Conservation (phyloP, 2,113 vertebrate species). For the Nycticorax nycticorax region DNA sequence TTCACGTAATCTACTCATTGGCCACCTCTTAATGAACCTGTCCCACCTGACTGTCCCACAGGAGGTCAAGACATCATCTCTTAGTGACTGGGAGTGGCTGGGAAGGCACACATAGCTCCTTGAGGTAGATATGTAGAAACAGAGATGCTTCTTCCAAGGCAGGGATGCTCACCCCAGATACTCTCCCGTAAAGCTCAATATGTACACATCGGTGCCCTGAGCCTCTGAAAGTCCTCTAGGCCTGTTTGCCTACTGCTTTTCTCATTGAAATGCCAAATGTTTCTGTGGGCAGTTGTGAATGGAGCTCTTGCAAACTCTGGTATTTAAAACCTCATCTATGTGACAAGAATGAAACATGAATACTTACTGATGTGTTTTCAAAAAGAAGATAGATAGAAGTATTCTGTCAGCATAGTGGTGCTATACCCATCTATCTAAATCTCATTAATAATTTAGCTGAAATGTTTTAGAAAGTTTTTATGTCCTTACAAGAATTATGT, state of each 20-base stretch:
- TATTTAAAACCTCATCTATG: not conserved
- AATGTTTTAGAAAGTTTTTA: not conserved
- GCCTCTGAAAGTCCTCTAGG: not conserved
- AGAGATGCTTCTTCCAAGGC: not conserved
- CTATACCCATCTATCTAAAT: not conserved
- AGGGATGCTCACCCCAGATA: not conserved
- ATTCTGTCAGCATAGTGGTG: not conserved
- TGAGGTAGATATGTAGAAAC: not conserved
- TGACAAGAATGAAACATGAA: not conserved
- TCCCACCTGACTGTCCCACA: not conserved
- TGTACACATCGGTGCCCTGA: not conserved
- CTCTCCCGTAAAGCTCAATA: not conserved
- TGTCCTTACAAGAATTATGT: not conserved
- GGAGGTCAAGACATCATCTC: not conserved
- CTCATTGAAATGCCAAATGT: not conserved
- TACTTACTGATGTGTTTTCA: not conserved
- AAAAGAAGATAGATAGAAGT: not conserved
- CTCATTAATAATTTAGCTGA: not conserved
- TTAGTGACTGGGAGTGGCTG: not conserved
- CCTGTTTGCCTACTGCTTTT: not conserved
- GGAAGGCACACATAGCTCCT: rapidly evolving
- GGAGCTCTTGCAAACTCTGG: not conserved
- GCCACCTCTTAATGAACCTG: not conserved
- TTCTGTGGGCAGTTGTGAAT: not conserved
- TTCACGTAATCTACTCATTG: not conserved